Evolutionary conservation across 2,888 invertebrate genomes (phyloP), one percentile per base, ranked within the genome.

Genomic region (Cerceris rybyensis): DNA sequence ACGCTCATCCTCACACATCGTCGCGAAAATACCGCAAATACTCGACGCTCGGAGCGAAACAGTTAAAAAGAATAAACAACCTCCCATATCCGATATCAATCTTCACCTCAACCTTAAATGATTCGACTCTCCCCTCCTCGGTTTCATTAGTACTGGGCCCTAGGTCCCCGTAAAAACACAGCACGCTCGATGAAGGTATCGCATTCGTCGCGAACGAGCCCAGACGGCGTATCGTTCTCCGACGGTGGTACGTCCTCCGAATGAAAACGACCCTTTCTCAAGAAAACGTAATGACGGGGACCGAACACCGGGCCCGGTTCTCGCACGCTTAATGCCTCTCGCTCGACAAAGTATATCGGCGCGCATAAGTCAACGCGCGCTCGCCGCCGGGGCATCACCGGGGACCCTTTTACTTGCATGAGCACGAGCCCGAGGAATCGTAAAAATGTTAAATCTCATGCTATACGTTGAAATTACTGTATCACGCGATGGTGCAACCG

Each of bases 231-330:
- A 69, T 14, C 50, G 43, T 67, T 70, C 68, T 46, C 55, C 39
- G 82, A 61, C 82, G 75, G 75, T 75, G 75, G 76, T 57, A 59
- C 50, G 60, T 7, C 65, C 77, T 46, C 49, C 64, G 57, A 70
- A 74, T 71, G 83, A 83, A 76, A 83, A 83, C 71, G 75, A 42
- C 67, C 73, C 67, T 67, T 73, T 78, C 75, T 61, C 41, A 17
- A 70, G 69, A 68, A 80, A 77, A 75, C 50, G 66, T 83, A 83
- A 83, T 83, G 75, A 83, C 71, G 76, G 75, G 55, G 55, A 64
- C 68, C 71, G 70, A 70, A 70, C 75, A 80, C 83, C 74, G 80
- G 77, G 70, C 77, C 63, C 67, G 41, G 28, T 28, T 28, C 75
- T 66, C 66, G 63, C 67, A 59, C 67, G 43, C 60, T 77, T 71